phyloP scores from a whole-genome alignment of 2,113 vertebrate genomes.

The Ciconia stormi region DNA sequence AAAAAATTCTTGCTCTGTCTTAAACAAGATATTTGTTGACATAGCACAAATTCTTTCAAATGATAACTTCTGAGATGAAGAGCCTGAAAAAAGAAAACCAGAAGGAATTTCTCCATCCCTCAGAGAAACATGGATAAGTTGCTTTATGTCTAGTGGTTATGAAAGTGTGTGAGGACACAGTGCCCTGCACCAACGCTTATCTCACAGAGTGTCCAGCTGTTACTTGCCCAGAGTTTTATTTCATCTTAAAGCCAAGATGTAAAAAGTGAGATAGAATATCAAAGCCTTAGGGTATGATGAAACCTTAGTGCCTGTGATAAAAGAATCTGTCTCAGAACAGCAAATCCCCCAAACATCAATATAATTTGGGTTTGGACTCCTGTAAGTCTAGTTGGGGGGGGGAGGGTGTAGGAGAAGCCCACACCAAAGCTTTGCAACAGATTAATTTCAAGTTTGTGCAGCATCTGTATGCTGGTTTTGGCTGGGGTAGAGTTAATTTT shows the following conservation, averaged over 20 bases:
- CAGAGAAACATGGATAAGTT: background rate
- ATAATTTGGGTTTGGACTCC: background rate
- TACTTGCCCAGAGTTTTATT: background rate
- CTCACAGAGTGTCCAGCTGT: background rate
- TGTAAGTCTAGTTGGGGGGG: background rate
- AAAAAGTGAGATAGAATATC: background rate
- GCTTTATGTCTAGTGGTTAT: background rate
- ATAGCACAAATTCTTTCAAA: background rate
- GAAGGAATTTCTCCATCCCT: background rate
- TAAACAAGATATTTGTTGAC: background rate
- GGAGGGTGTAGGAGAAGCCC: background rate
- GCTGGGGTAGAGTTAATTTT: too few relatives aligned
- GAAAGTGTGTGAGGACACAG: background rate
- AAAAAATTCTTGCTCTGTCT: background rate
- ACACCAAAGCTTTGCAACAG: background rate
- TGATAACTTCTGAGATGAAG: background rate
- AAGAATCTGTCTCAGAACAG: background rate
- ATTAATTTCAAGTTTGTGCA: background rate
- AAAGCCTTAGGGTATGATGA: background rate
- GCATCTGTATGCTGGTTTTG: too few relatives aligned
- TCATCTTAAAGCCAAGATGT: background rate
- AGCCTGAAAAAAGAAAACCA: background rate
- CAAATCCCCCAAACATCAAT: background rate
- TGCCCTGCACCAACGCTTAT: background rate
- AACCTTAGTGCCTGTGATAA: background rate